phyloP scores from a whole-genome alignment of 2,797 vertebrate species.

The Glossophaga mutica region DNA sequence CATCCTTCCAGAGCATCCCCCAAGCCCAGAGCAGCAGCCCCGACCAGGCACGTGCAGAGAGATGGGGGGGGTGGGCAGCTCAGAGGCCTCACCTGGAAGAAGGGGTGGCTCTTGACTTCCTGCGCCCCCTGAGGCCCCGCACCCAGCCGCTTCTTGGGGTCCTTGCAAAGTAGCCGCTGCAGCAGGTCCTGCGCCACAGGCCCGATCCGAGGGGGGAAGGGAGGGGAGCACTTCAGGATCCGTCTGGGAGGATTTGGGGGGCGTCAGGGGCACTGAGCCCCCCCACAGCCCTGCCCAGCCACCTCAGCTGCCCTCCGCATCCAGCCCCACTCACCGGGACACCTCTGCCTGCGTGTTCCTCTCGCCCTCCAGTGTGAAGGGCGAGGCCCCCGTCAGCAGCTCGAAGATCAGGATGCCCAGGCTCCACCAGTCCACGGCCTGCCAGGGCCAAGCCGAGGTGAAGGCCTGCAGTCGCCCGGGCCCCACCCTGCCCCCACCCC shows the following conservation, averaged over 20 bases:
- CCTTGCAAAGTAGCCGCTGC: slow-evolving; percentile 90
- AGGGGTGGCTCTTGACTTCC: slow-evolving; percentile 91
- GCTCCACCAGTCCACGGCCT: slow-evolving; percentile 98
- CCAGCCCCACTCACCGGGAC: slow-evolving; percentile 86
- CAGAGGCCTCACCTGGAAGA: slow-evolving; percentile 88
- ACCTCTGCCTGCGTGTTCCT: slow-evolving; percentile 94
- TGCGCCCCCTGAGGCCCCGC: slow-evolving; percentile 88
- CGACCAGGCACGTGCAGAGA: neutral
- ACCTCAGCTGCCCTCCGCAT: neutral
- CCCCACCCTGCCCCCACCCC: neutral
- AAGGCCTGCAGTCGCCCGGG: neutral
- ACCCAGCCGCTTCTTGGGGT: slow-evolving; percentile 92
- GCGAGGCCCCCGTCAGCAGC: slow-evolving; percentile 93
- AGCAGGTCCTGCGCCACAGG: slow-evolving; percentile 90
- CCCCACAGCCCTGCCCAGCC: slow-evolving; percentile 11
- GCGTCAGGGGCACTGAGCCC: slow-evolving; percentile 70
- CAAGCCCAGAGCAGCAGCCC: neutral
- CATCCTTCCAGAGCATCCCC: neutral
- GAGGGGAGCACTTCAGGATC: slow-evolving; percentile 93
- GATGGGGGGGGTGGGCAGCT: neutral
- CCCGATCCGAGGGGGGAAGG: slow-evolving; percentile 90
- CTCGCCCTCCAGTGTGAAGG: slow-evolving; percentile 94
- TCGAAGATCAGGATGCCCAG: slow-evolving; percentile 95
- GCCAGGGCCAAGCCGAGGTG: neutral
- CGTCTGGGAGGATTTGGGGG: slow-evolving; percentile 82